A percentile compares a stretch with the other conserved stretches of the same genome.
phyloP scores from a whole-genome alignment of 2,797 vertebrate genomes.

The Peromyscus aztecus region DNA sequence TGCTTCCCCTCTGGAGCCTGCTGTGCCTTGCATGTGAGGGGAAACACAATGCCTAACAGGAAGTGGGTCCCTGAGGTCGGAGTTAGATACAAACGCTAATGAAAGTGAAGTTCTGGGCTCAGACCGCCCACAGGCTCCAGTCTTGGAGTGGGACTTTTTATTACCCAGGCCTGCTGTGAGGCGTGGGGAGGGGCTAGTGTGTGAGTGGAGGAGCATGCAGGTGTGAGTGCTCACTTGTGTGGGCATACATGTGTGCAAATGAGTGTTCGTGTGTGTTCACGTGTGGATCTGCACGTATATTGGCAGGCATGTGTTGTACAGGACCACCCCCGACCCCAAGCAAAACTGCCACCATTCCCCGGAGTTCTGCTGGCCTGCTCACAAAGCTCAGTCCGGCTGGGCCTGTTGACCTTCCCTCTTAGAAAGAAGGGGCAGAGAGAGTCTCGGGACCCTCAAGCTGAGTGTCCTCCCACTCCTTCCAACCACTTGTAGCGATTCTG shows the following conservation, averaged over 20 bases:
- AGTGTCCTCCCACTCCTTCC: no score
- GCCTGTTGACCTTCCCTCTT: not conserved
- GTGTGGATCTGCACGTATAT: not conserved
- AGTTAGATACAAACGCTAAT: not conserved
- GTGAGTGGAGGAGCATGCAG: no score
- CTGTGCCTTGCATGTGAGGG: no score
- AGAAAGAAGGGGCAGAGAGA: not conserved
- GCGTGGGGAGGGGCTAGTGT: no score
- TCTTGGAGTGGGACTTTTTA: rapidly evolving
- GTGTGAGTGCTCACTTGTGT: not conserved
- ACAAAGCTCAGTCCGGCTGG: not conserved
- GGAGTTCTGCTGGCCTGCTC: not conserved
- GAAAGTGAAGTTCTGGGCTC: not conserved
- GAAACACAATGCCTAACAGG: not conserved
- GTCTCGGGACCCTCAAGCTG: not conserved
- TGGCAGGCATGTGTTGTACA: not conserved
- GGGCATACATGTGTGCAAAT: not conserved
- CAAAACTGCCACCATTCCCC: not conserved
- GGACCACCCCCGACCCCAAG: not conserved
- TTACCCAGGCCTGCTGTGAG: not conserved
- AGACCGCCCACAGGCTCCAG: not conserved
- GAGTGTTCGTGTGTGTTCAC: not conserved
- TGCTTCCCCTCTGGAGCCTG: not conserved
- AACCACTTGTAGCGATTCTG: not conserved
- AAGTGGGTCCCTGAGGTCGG: not conserved